Evolutionary conservation across 2,113 vertebrate genomes (phyloP).

Genomic region (Rhynchomys soricoides): DNA sequence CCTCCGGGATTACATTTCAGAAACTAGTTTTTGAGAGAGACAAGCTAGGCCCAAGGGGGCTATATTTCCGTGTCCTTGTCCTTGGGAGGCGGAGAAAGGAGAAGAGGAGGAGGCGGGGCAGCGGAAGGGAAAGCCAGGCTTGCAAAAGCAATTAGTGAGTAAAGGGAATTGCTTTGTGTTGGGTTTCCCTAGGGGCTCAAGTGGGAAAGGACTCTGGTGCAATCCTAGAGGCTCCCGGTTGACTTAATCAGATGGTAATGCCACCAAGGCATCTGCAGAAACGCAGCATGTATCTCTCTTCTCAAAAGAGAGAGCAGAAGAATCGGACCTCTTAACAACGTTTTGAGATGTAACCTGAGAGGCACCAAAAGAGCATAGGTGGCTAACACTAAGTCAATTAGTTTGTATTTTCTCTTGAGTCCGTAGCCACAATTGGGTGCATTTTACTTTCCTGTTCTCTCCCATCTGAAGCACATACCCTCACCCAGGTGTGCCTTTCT

Average conservation of each 20-base stretch:
- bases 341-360: not conserved
- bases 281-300: not conserved
- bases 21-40: slow-evolving; percentile 54
- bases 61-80: slow-evolving; percentile 52
- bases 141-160: slow-evolving; percentile 42
- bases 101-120: not conserved
- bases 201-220: not conserved
- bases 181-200: not conserved
- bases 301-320: no score
- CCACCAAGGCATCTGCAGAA: not conserved
- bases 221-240: not conserved
- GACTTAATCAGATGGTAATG: not conserved
- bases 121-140: not conserved
- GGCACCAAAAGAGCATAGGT: not conserved
- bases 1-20: slow-evolving; percentile 37
- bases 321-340: not conserved
- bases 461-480: not conserved
- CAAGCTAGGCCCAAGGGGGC: slow-evolving; percentile 62
- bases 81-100: slow-evolving; percentile 70
- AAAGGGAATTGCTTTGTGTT: slow-evolving; percentile 3
- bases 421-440: not conserved
- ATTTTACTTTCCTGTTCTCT: not conserved
- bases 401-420: not conserved
- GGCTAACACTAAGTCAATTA: no score
- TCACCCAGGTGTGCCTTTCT: not conserved